These are phyloP conservation scores for Glyptemys insculpta DNA, from an alignment of 2,797 vertebrate genomes.

Conservation along the genomic window DNA sequence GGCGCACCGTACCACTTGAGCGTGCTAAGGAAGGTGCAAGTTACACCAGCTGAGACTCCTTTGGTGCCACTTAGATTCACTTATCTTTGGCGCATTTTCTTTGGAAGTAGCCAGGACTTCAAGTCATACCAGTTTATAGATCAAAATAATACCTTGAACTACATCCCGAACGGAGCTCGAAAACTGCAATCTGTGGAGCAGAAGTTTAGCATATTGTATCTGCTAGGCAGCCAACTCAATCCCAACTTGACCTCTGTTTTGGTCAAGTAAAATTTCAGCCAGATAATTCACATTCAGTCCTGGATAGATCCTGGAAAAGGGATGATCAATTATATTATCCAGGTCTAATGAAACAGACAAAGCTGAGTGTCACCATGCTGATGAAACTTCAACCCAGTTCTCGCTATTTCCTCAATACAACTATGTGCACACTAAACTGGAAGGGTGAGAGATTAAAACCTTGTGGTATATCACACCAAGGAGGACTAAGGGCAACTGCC, in stretches of 20 bases:
- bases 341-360: background rate
- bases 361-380: background rate
- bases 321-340: background rate
- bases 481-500: background rate
- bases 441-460: background rate
- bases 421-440: background rate
- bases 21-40: background rate
- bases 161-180: background rate
- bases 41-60: background rate
- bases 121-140: background rate
- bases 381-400: background rate
- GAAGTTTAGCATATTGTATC: background rate
- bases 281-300: background rate
- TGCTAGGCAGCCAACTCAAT: background rate
- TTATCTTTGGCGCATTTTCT: background rate
- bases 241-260: background rate
- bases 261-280: background rate
- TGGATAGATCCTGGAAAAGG: background rate
- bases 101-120: background rate
- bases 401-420: background rate
- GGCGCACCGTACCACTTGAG: background rate
- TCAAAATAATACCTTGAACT: background rate
- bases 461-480: fast-evolving
- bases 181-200: background rate
- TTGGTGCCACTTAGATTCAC: background rate